Percentiles rank a stretch among this genome's conserved stretches.
phyloP scores from a whole-genome alignment of 2,888 invertebrate species.

The Epirrita christyi region DNA sequence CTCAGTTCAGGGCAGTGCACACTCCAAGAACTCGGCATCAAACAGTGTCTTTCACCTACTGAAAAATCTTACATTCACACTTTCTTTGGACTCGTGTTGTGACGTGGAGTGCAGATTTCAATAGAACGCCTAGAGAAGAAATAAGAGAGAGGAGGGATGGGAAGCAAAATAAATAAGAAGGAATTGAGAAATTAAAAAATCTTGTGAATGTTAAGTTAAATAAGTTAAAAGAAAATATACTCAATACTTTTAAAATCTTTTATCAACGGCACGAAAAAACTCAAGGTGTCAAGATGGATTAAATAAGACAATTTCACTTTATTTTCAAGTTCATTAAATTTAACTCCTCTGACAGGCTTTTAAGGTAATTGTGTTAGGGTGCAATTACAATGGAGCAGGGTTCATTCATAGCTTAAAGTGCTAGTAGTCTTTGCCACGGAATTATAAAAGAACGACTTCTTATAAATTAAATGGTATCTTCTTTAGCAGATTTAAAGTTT shows the following conservation, averaged over 20 bases:
- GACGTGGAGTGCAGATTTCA: no score
- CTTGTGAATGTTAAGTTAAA: not conserved
- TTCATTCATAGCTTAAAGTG: slow-evolving; percentile 1
- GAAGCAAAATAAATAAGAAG: no score
- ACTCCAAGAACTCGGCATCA: no score
- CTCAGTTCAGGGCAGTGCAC: no score
- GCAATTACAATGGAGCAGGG: slow-evolving; percentile 63
- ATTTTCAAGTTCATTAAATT: slow-evolving; percentile 79
- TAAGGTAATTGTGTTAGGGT: slow-evolving; percentile 77
- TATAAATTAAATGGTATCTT: not conserved
- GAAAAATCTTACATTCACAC: no score
- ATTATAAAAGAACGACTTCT: not conserved
- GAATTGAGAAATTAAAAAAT: no score
- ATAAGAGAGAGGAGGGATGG: no score
- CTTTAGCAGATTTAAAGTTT: no score
- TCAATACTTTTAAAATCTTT: slow-evolving; percentile 10
- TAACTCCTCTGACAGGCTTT: slow-evolving; percentile 79
- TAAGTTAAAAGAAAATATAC: not conserved
- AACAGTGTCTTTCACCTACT: no score
- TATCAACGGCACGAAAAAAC: slow-evolving; percentile 6
- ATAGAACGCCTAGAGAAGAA: no score
- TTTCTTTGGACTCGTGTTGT: no score
- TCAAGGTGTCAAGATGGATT: slow-evolving; percentile 52
- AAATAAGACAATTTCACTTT: slow-evolving; percentile 72
- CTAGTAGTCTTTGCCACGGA: not conserved